phyloP scores from a whole-genome alignment of 2,113 vertebrate species.

The Cacatua alba region DNA sequence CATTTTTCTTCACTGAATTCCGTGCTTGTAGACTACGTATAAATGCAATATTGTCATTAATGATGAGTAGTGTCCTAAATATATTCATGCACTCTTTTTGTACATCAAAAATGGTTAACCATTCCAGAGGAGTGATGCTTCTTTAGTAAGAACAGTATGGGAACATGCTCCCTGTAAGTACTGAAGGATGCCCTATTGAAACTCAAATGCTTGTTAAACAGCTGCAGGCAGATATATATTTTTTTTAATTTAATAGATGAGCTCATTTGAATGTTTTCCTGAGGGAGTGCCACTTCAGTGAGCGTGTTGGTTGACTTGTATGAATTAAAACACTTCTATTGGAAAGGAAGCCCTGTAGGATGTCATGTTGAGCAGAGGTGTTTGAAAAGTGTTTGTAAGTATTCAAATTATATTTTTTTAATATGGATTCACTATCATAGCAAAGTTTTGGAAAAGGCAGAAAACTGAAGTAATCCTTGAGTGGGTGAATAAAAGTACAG shows the following conservation, averaged over 20 bases:
- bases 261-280: slow-evolving; percentile 11
- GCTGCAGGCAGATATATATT: neutral
- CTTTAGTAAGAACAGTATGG: neutral
- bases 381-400: neutral
- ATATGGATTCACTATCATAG: neutral
- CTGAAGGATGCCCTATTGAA: neutral
- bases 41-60: neutral
- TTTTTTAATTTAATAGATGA: neutral
- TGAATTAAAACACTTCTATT: neutral
- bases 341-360: neutral
- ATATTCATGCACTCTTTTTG: neutral
- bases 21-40: neutral
- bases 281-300: neutral
- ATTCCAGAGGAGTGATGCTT: neutral
- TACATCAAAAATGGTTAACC: neutral
- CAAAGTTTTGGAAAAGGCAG: neutral
- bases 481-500: neutral
- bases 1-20: neutral
- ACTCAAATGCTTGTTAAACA: slow-evolving; percentile 7
- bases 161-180: neutral
- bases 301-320: neutral
- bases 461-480: neutral
- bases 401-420: neutral
- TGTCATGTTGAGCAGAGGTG: neutral
- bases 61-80: neutral